Base-by-base conservation (phyloP, 1,140 invertebrate species). In the Cardiocondyla obscurior region DNA sequence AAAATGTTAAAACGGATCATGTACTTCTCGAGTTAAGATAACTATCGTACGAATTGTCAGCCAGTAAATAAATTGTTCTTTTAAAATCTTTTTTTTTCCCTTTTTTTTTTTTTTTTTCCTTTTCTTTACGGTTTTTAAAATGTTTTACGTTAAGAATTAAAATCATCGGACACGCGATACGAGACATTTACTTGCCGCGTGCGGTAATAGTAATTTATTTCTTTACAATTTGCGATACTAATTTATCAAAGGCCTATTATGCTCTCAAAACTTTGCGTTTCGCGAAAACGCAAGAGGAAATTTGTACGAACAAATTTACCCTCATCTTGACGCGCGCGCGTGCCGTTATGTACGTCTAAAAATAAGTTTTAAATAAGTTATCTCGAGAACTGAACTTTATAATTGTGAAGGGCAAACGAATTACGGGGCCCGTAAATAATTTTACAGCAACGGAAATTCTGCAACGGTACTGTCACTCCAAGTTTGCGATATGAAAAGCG, bases 401-500 rank as follows among this genome's bases (percentile, higher is more conserved):
- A 76, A 76, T 76, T 76, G 72, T 62, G 12, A 49, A 62, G 39
- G 30, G 72, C 57, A 49, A 58, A 76, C 39, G 42, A 76, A 86
- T 85, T 85, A 74, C 51, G 16, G 22, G 19, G 42, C 46, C 28
- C 7, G 55, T 76, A 76, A 76, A 76, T 76, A 76, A 76, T 76
- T 76, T 76, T 49, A 33, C 57, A 49, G 3, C 28, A 30, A 76
- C 55, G 28, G 57, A 39, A 49, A 76, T 76, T 62, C 33, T 39
- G 39, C 55, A 33, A 76, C 42, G 42, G 57, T 19, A 49, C 57
- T 76, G 72, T 62, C 55, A 76, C 42, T 60, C 39, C 42, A 19
- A 77, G 51, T 67, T 30, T 22, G 76, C 49, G 62, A 74, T 82
- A 85, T 82, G 79, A 72, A 64, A 85, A 53, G 62, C 65, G 42